Evolutionary conservation across 2,113 vertebrate genomes (phyloP).

Genomic region (Cololabis saira): DNA sequence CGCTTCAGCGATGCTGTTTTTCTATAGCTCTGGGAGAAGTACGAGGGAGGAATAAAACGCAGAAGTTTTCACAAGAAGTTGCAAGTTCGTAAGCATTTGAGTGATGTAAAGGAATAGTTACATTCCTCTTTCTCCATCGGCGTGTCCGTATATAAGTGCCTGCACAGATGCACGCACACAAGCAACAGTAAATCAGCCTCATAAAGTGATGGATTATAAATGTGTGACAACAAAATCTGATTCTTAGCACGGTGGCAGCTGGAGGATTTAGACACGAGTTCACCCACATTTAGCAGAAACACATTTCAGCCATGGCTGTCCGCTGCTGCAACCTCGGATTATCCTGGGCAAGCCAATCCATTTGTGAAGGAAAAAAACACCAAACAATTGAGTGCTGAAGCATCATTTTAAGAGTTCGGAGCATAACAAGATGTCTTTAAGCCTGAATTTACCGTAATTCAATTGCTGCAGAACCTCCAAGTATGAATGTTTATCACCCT

Average conservation of each 20-base stretch:
- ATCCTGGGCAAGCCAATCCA: too few species aligned
- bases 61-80: background rate
- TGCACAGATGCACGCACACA: background rate
- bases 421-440: too few species aligned
- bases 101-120: conserved; percentile 1
- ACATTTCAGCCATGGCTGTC: too few species aligned
- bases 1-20: conserved; percentile 23
- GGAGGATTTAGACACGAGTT: conserved; percentile 8
- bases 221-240: background rate
- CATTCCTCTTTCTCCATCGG: background rate
- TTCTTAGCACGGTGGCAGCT: too few species aligned
- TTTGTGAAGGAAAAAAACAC: too few species aligned
- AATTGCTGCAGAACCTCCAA: too few species aligned
- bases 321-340: too few species aligned
- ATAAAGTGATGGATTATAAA: background rate
- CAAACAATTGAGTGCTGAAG: too few species aligned
- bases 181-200: conserved; percentile 5
- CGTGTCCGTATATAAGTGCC: too few species aligned
- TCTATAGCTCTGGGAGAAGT: conserved; percentile 22
- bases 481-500: too few species aligned
- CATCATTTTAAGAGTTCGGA: too few species aligned
- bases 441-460: too few species aligned
- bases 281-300: background rate
- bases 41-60: conserved; percentile 19
- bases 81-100: background rate